Percentiles rank a stretch among this genome's conserved stretches.
phyloP scores from a whole-genome alignment of 2,888 invertebrate genomes.

The Ypsolopha scabrella region DNA sequence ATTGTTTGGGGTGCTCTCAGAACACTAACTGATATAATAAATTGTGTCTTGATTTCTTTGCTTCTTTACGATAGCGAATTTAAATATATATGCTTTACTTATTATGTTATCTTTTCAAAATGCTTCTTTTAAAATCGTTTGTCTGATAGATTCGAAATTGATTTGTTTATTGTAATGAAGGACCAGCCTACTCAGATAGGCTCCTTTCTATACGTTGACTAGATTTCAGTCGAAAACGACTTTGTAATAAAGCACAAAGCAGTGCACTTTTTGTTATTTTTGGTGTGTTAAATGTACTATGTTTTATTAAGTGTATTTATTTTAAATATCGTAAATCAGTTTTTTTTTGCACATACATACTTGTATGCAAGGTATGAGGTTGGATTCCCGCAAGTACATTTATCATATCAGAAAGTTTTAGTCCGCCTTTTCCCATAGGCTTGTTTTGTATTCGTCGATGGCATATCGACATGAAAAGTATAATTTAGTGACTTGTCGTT shows the following conservation, averaged over 20 bases:
- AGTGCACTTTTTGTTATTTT: conserved; percentile 40
- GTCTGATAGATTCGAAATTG: conserved; percentile 68
- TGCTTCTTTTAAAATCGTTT: conserved; percentile 6
- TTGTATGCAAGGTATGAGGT: neutral
- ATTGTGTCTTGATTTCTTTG: too few relatives aligned
- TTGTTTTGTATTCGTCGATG: conserved; percentile 44
- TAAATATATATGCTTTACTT: neutral
- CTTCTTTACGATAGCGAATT: neutral
- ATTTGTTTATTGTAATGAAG: conserved; percentile 39
- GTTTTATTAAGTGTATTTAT: neutral
- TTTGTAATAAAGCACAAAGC: conserved; percentile 40
- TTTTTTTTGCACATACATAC: neutral
- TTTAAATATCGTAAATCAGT: neutral
- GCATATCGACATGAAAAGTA: conserved; percentile 22
- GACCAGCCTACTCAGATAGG: conserved; percentile 24
- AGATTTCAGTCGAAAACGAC: conserved; percentile 34
- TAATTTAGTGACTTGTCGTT: conserved; percentile 51
- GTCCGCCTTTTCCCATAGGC: conserved; percentile 64
- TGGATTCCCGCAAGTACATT: conserved; percentile 19
- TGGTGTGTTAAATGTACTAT: conserved; percentile 45
- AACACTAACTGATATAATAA: too few relatives aligned
- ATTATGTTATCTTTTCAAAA: conserved; percentile 2
- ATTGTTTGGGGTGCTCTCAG: too few relatives aligned
- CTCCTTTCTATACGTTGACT: conserved; percentile 22
- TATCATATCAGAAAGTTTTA: conserved; percentile 40